These are phyloP conservation scores for Ormyrus nitidulus DNA, from an alignment of 2,888 invertebrate species.

Conservation along the genomic window DNA sequence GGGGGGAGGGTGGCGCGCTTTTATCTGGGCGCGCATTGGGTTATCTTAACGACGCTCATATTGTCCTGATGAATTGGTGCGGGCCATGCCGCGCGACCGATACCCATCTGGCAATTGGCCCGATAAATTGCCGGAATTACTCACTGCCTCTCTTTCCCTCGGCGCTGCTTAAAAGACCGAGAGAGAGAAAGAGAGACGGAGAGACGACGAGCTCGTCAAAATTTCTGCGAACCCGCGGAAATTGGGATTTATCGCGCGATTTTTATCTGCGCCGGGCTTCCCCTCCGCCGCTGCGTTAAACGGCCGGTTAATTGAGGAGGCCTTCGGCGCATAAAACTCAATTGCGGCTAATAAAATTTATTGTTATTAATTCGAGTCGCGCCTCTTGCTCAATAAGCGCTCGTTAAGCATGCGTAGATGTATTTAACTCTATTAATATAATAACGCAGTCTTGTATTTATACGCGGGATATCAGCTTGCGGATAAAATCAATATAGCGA, in stretches of 20 bases:
- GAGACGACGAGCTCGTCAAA: neutral
- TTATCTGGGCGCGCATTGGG: conserved; percentile 17
- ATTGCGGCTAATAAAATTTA: no score
- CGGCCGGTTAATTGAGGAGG: neutral
- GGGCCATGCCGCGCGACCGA: conserved; percentile 16
- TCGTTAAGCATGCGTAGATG: no score
- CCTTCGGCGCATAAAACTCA: no score
- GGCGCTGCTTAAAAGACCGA: neutral
- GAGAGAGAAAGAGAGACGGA: neutral
- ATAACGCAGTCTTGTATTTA: no score
- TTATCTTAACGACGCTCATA: conserved; percentile 50
- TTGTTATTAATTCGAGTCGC: no score
- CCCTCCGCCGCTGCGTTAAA: neutral
- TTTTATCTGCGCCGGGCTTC: conserved; percentile 24
- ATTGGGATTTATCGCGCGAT: conserved; percentile 35
- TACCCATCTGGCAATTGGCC: conserved; percentile 47
- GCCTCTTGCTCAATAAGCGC: no score
- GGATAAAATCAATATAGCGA: no score
- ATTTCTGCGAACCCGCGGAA: conserved; percentile 16
- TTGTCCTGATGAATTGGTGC: conserved; percentile 51
- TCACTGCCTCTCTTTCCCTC: conserved; percentile 21
- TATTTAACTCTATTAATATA: no score
- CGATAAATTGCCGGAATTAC: conserved; percentile 49
- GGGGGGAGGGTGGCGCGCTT: neutral
- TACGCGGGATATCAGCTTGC: no score